These are phyloP conservation scores for Zaprionus ghesquierei DNA, from an alignment of 1,140 invertebrate genomes.

Conservation along the genomic window DNA sequence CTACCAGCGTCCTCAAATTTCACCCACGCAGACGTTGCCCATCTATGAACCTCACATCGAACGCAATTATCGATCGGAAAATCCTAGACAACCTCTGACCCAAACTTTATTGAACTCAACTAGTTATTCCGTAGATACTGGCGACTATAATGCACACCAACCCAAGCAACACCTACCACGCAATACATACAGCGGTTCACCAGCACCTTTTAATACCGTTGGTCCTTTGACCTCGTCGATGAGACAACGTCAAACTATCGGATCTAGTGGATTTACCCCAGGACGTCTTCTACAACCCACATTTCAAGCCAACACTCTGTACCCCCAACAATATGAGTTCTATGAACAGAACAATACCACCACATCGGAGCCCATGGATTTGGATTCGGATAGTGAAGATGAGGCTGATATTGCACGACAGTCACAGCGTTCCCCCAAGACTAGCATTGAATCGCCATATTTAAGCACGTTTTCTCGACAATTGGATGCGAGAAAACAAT, in stretches of 20 bases:
- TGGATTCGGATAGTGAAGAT: conserved; percentile 52
- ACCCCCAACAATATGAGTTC: conserved; percentile 59
- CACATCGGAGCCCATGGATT: conserved; percentile 35
- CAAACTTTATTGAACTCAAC: conserved; percentile 62
- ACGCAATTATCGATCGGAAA: conserved; percentile 25
- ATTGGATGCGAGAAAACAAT: conserved; percentile 22
- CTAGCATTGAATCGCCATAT: conserved; percentile 23
- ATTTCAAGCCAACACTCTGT: conserved; percentile 40
- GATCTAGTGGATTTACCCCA: conserved; percentile 11
- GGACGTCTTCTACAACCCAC: conserved; percentile 49
- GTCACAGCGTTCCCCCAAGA: not conserved
- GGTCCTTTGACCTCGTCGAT: not conserved
- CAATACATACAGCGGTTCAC: conserved; percentile 48
- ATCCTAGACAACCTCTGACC: conserved; percentile 28
- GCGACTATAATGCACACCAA: conserved; percentile 6
- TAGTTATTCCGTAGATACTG: conserved; percentile 42
- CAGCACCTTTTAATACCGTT: conserved; percentile 31
- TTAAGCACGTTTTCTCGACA: conserved; percentile 32
- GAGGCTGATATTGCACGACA: conserved; percentile 24
- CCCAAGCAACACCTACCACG: conserved; percentile 6
- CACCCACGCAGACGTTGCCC: conserved; percentile 10
- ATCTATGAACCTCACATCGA: conserved; percentile 37
- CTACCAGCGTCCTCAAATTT: conserved; percentile 45
- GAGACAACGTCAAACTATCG: conserved; percentile 30
- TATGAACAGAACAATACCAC: conserved; percentile 39